Base-by-base conservation (phyloP, 2,113 vertebrate species). In the Passer domesticus region DNA sequence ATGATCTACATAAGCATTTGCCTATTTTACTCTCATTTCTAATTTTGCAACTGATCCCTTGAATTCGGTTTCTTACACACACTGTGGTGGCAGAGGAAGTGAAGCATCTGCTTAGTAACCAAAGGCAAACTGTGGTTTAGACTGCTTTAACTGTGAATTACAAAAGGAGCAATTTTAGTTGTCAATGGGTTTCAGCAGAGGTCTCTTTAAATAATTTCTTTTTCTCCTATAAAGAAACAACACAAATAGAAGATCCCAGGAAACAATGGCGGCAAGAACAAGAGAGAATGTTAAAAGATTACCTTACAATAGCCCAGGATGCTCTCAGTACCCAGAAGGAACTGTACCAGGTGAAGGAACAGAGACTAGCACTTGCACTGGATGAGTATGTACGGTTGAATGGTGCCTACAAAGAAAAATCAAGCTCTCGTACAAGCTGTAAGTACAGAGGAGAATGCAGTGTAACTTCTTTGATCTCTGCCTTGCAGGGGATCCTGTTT, bases 201-300 rank as follows among this genome's bases (percentile, higher is more conserved):
- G 12, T 82, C 15, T 92, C 31, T 95, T 53, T 33, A 88, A 92
- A 63, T 18, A 3, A 66, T 13, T 94, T 33, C 9, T 94, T 96
- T 80, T 94, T 74, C 35, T 86, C 64, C 27, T 55, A 2, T 74
- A 78, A 92, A 99, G 98, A 98, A 98, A 98, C 98, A 73, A 99
- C 98, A 15, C 98, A 99, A 92, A 98, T 99, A 91, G 98, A 99
- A 97, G 98, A 99, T 92, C 98, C 98, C 44, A 97, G 98, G 44
- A 98, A 98, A 47, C 98, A 98, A 89, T 99, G 98, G 98, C 91
- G 98, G 22, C 98, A 97, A 64, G 98, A 98, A 37, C 98, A 99
- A 97, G 98, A 99, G 95, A 98, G 98, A 52, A 99, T 99, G 98
- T 97, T 99, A 66, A 98, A 98, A 95, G 98, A 98, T 92, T 99